Conservation (phyloP, 2,888 invertebrate genomes). For the Pyrrhosoma nymphula region DNA sequence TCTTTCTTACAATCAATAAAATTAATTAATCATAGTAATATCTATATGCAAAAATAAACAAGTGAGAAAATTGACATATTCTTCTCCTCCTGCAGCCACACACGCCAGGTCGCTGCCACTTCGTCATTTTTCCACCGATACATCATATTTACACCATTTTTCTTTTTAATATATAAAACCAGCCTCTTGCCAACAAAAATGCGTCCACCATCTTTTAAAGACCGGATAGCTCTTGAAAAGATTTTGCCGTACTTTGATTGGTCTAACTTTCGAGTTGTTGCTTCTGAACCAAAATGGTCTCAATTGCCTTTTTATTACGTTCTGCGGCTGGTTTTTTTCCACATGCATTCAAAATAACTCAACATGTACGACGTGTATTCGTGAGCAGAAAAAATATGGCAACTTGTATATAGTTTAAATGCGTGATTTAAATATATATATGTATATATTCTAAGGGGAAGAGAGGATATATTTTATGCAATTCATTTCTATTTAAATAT, state of each 20-base stretch:
- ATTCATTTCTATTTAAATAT: background rate
- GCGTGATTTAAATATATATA: constrained; percentile 10
- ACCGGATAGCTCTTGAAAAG: background rate
- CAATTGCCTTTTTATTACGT: background rate
- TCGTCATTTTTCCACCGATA: constrained; percentile 41
- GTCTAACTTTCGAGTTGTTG: background rate
- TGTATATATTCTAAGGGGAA: background rate
- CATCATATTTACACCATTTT: constrained; percentile 52
- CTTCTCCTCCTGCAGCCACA: constrained; percentile 8
- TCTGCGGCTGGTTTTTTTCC: background rate
- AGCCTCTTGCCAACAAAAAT: background rate
- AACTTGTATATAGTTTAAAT: constrained; percentile 34
- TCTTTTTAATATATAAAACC: constrained; percentile 2
- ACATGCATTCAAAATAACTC: constrained; percentile 22
- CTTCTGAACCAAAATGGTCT: background rate
- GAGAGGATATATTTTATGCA: background rate
- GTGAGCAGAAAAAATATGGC: constrained; percentile 61
- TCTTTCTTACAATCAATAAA: constrained; percentile 57
- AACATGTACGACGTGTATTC: constrained; percentile 25
- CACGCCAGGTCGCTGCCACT: background rate
- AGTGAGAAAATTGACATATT: constrained; percentile 60
- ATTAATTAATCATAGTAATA: constrained; percentile 57
- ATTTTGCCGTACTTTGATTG: background rate
- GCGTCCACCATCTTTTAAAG: background rate
- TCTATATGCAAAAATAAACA: constrained; percentile 67